A percentile compares a stretch with the other conserved stretches of the same genome.
These are phyloP conservation scores for Emmelina monodactyla DNA, from an alignment of 2,888 invertebrate species.

Conservation along the genomic window DNA sequence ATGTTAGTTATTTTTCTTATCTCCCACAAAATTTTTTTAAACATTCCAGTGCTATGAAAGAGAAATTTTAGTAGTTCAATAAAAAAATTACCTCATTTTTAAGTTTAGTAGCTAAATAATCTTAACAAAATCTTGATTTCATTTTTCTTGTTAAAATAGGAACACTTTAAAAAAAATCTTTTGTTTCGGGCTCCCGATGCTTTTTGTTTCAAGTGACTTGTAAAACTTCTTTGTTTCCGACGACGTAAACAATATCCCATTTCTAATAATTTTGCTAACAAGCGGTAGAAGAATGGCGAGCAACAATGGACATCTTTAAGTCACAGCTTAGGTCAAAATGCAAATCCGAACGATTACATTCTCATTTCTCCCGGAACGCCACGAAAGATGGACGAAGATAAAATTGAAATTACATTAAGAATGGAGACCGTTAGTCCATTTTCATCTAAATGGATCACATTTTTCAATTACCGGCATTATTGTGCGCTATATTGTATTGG, in stretches of 20 bases:
- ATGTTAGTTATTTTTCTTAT: no score
- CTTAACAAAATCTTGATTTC: no score
- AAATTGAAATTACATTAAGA: neutral
- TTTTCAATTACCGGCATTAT: slow-evolving; percentile 30
- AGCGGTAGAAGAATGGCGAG: slow-evolving; percentile 33
- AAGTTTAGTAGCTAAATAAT: no score
- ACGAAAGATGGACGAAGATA: neutral
- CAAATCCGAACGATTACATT: neutral
- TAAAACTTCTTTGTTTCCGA: slow-evolving; percentile 48
- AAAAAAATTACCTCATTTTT: no score
- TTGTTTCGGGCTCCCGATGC: no score
- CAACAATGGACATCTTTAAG: slow-evolving; percentile 26
- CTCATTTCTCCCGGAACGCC: neutral
- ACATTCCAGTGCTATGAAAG: no score
- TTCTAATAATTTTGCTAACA: slow-evolving; percentile 50
- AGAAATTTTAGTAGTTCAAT: no score
- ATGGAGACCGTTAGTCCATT: neutral
- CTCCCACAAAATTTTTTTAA: no score
- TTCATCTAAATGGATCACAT: slow-evolving; percentile 11
- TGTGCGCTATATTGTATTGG: slow-evolving; percentile 33
- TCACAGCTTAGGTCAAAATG: slow-evolving; percentile 3
- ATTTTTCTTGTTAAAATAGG: no score
- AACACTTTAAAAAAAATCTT: no score
- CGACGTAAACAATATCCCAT: slow-evolving; percentile 39
- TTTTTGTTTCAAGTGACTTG: slow-evolving; percentile 43